These are phyloP conservation scores for Drymodes brunneopygia DNA, from an alignment of 2,113 vertebrate genomes.

Conservation along the genomic window DNA sequence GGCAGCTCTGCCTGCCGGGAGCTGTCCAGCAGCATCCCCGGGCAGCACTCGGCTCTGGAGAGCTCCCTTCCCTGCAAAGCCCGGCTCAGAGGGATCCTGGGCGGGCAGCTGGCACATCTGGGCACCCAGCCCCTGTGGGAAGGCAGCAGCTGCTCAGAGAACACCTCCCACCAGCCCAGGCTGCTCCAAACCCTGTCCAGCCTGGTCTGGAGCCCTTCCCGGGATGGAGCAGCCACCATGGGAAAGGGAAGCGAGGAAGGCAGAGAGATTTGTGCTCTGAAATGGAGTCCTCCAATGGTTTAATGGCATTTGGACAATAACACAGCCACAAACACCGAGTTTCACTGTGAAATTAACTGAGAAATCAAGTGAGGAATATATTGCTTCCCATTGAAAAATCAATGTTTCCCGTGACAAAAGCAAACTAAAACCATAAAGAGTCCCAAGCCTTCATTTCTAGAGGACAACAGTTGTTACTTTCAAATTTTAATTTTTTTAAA, in stretches of 20 bases:
- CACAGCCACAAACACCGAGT: background rate
- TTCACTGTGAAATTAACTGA: background rate
- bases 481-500: background rate
- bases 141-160: background rate
- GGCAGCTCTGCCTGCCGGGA: background rate
- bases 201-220: background rate
- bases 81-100: background rate
- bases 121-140: rapidly evolving
- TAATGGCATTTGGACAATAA: background rate
- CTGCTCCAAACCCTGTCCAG: rapidly evolving
- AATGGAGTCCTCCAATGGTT: background rate
- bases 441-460: background rate
- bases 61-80: background rate
- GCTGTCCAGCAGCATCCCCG: rapidly evolving
- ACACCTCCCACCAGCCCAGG: background rate
- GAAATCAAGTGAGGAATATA: background rate
- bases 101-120: background rate
- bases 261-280: background rate
- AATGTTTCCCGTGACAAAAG: background rate
- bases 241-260: too few relatives aligned
- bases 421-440: background rate
- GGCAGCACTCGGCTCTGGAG: background rate
- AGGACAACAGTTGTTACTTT: background rate
- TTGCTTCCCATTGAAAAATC: background rate
- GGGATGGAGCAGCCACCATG: background rate